These are phyloP conservation scores for Selene dorsalis DNA, from an alignment of 2,797 vertebrate species.

Conservation along the genomic window DNA sequence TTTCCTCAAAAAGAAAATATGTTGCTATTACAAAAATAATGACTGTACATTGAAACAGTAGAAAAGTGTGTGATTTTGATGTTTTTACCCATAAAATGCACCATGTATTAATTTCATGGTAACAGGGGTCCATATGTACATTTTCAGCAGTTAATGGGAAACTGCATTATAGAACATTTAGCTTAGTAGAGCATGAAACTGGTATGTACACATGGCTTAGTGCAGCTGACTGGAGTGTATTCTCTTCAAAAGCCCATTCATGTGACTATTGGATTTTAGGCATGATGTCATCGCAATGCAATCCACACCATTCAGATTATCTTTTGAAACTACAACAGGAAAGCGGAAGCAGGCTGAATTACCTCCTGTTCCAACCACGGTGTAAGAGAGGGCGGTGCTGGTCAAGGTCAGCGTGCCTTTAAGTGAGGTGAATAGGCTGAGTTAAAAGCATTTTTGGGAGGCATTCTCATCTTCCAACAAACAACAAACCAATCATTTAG, in stretches of 20 bases:
- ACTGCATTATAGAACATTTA: constrained; percentile 11
- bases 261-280: constrained; percentile 49
- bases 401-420: constrained; percentile 42
- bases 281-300: constrained; percentile 61
- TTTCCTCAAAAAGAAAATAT: background rate
- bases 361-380: constrained; percentile 39
- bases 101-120: background rate
- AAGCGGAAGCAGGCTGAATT: constrained; percentile 44
- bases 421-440: constrained; percentile 4
- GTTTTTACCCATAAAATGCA: background rate
- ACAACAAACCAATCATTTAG: no score
- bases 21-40: background rate
- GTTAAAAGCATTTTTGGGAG: constrained; percentile 10
- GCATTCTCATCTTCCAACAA: background rate
- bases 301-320: constrained; percentile 60
- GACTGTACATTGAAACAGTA: background rate
- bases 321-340: constrained; percentile 55
- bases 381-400: constrained; percentile 3
- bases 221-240: constrained; percentile 41
- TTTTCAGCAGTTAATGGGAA: constrained; percentile 13
- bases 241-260: constrained; percentile 54
- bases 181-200: constrained; percentile 37
- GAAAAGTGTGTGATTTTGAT: no score
- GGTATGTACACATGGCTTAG: constrained; percentile 38
- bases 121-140: background rate